phyloP scores from a whole-genome alignment of 2,888 invertebrate species.

The Mythimna albipuncta region DNA sequence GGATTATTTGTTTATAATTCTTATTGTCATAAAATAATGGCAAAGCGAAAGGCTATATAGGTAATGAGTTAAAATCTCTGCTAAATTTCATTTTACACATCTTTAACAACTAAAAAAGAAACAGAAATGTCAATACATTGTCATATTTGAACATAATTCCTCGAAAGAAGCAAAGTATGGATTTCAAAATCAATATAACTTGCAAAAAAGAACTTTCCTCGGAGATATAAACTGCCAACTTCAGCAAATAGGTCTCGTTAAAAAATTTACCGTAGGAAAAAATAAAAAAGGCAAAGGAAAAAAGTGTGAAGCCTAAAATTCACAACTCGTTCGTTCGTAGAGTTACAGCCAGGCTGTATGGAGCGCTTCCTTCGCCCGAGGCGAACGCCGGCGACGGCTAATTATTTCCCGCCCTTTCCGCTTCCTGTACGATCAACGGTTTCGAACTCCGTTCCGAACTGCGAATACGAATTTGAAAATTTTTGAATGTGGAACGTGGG shows the following conservation, averaged over 20 bases:
- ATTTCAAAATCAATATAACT: conserved; percentile 37
- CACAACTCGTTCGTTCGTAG: conserved; percentile 68
- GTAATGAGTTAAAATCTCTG: too few relatives aligned
- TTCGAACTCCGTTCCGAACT: conserved; percentile 62
- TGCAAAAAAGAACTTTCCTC: conserved; percentile 12
- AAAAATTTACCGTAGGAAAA: conserved; percentile 43
- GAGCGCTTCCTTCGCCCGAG: conserved; percentile 78
- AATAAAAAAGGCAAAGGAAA: conserved; percentile 40
- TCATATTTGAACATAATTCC: too few relatives aligned
- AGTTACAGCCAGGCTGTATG: conserved; percentile 74
- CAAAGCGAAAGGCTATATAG: too few relatives aligned
- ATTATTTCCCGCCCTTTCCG: conserved; percentile 88
- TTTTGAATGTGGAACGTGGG: conserved; percentile 65
- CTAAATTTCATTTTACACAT: too few relatives aligned
- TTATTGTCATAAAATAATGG: too few relatives aligned
- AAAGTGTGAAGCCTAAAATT: conserved; percentile 67
- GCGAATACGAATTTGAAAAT: conserved; percentile 65
- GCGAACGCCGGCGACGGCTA: conserved; percentile 78
- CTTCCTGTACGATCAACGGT: conserved; percentile 76
- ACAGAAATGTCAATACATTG: too few relatives aligned
- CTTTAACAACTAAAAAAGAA: too few relatives aligned
- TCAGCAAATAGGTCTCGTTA: conserved; percentile 54
- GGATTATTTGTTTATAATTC: too few relatives aligned
- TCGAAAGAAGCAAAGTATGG: not conserved
- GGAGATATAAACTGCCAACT: conserved; percentile 19